Percentiles rank a stretch among this genome's conserved stretches.
These are phyloP conservation scores for Nebria brevicollis DNA, from an alignment of 2,888 invertebrate genomes.

Conservation along the genomic window DNA sequence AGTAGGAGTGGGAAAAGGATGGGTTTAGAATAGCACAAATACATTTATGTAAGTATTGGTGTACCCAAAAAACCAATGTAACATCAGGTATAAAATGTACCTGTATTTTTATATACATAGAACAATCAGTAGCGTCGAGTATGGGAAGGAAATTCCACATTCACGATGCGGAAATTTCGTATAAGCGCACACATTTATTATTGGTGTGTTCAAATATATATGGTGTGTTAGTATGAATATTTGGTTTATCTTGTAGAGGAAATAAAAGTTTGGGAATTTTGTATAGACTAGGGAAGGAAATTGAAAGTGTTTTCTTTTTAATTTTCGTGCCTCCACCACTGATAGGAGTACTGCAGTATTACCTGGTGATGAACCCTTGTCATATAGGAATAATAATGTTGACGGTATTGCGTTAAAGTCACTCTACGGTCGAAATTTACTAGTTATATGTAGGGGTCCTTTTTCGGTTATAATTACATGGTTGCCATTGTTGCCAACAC, in stretches of 20 bases:
- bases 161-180: too few relatives aligned
- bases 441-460: conserved; percentile 5
- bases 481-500: conserved; percentile 45
- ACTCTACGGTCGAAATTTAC: conserved; percentile 34
- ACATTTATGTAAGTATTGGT: conserved; percentile 8
- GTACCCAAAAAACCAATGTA: background rate
- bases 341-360: conserved; percentile 7
- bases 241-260: too few relatives aligned
- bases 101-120: conserved; percentile 3
- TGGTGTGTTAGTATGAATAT: too few relatives aligned
- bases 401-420: conserved; percentile 46
- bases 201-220: too few relatives aligned
- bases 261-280: conserved; percentile 11
- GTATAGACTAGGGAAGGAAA: conserved; percentile 15
- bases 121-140: background rate
- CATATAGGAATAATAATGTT: conserved; percentile 28
- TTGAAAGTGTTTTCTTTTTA: background rate
- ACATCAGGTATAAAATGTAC: conserved; percentile 38
- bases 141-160: too few relatives aligned
- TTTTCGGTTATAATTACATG: conserved; percentile 41
- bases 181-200: too few relatives aligned
- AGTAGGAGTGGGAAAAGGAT: background rate
- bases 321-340: conserved; percentile 21
- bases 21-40: background rate
- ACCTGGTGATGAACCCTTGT: conserved; percentile 36